Percentiles rank a stretch among this genome's conserved stretches.
Conservation (phyloP, 2,888 invertebrate genomes). For the Epistrophella euchroma region DNA sequence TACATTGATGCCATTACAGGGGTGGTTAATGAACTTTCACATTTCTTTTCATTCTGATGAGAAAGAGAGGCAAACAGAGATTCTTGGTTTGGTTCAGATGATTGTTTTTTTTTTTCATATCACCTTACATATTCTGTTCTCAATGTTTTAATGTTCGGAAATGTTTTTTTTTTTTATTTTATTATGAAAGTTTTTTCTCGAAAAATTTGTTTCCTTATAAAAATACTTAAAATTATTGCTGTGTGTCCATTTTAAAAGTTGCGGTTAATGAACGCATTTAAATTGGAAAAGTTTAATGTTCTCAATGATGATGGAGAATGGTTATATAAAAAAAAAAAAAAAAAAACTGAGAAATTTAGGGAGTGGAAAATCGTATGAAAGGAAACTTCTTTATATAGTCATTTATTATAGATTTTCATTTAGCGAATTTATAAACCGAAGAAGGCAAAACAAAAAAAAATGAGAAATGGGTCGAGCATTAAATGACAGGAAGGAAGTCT, state of each 20-base stretch:
- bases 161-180: slow-evolving; percentile 4
- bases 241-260: slow-evolving; percentile 30
- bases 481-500: slow-evolving; percentile 38
- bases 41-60: slow-evolving; percentile 47
- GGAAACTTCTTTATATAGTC: slow-evolving; percentile 30
- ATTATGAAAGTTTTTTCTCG: neutral
- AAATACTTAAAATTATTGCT: slow-evolving; percentile 30
- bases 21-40: slow-evolving; percentile 70
- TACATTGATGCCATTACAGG: slow-evolving; percentile 31
- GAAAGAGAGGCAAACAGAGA: slow-evolving; percentile 5
- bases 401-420: slow-evolving; percentile 55
- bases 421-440: slow-evolving; percentile 43
- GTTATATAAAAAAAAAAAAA: slow-evolving; percentile 13
- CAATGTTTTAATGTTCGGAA: slow-evolving; percentile 13
- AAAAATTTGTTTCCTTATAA: slow-evolving; percentile 22
- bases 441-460: neutral
- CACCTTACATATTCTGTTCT: slow-evolving; percentile 33
- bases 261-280: slow-evolving; percentile 71
- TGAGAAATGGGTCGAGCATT: neutral
- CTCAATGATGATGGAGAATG: slow-evolving; percentile 22
- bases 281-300: slow-evolving; percentile 73
- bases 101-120: slow-evolving; percentile 18
- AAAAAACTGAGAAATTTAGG: neutral
- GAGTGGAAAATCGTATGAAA: slow-evolving; percentile 17
- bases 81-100: slow-evolving; percentile 9